Conservation (phyloP, 2,113 vertebrate genomes). For the Tauraco erythrolophus region DNA sequence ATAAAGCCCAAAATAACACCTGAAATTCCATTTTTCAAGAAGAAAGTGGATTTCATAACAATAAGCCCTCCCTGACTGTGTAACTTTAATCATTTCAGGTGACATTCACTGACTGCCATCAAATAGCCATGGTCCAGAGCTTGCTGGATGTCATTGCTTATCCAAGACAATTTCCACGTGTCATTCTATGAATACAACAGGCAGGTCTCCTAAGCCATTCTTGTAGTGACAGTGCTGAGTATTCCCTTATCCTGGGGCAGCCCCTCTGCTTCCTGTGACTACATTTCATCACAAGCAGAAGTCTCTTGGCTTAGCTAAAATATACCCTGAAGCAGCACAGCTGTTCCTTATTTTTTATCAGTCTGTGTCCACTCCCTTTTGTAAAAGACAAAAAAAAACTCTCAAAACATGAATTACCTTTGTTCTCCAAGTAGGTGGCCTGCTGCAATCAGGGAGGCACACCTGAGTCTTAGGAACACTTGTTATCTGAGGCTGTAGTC, state of each 20-base stretch:
- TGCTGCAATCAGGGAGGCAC: background rate
- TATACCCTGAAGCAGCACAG: background rate
- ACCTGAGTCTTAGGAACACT: background rate
- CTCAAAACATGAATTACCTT: background rate
- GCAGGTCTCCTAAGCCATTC: background rate
- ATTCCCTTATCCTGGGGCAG: background rate
- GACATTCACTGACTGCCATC: background rate
- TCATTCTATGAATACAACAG: accelerated
- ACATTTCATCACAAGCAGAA: background rate
- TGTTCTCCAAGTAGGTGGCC: background rate
- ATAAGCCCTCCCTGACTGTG: background rate
- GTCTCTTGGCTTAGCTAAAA: background rate
- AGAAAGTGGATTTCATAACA: background rate
- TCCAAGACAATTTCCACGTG: background rate
- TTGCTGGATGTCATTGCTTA: background rate
- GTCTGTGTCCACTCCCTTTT: background rate
- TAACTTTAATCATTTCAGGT: background rate
- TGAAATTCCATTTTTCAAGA: background rate
- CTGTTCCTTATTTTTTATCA: background rate
- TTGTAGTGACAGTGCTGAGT: background rate
- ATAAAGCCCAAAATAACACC: background rate
- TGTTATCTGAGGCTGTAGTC: background rate
- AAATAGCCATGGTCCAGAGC: background rate
- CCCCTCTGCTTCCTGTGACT: background rate
- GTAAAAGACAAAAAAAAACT: background rate